Percentiles rank a stretch among this genome's conserved stretches.
phyloP scores from a whole-genome alignment of 2,888 invertebrate genomes.

The Melinaea menophilus region DNA sequence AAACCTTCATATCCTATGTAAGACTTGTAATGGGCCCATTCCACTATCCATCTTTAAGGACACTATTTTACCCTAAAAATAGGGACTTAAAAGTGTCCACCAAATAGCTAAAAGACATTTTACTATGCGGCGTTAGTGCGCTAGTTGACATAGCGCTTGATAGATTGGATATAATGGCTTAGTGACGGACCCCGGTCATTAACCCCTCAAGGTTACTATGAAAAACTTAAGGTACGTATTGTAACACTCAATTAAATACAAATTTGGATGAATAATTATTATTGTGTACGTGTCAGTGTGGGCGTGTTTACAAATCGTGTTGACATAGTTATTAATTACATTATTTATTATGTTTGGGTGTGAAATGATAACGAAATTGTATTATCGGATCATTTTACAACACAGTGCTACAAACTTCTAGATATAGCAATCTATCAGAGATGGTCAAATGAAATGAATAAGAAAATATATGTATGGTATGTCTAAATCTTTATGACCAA shows the following conservation, averaged over 20 bases:
- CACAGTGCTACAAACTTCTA: neutral
- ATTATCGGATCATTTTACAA: slow-evolving; percentile 1
- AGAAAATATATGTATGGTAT: no score
- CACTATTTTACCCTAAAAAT: no score
- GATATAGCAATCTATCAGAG: neutral
- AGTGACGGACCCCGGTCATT: slow-evolving; percentile 37
- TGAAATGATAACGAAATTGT: neutral
- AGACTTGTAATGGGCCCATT: no score
- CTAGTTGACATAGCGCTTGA: neutral
- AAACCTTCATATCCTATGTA: no score
- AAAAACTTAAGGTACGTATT: slow-evolving; percentile 11
- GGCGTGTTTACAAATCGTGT: slow-evolving; percentile 26
- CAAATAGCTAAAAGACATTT: no score
- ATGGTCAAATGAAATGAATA: no score
- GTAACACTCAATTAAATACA: slow-evolving; percentile 24
- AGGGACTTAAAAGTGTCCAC: no score
- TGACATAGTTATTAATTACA: slow-evolving; percentile 22
- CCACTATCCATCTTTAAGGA: no score
- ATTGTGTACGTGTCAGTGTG: slow-evolving; percentile 33
- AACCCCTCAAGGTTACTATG: slow-evolving; percentile 41
- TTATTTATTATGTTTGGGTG: slow-evolving; percentile 13
- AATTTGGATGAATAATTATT: slow-evolving; percentile 36
- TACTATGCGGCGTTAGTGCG: no score
- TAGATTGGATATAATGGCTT: slow-evolving; percentile 28
- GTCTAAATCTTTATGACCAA: no score